phyloP scores from a whole-genome alignment of 2,797 vertebrate species.

The Poeciliopsis turneri region DNA sequence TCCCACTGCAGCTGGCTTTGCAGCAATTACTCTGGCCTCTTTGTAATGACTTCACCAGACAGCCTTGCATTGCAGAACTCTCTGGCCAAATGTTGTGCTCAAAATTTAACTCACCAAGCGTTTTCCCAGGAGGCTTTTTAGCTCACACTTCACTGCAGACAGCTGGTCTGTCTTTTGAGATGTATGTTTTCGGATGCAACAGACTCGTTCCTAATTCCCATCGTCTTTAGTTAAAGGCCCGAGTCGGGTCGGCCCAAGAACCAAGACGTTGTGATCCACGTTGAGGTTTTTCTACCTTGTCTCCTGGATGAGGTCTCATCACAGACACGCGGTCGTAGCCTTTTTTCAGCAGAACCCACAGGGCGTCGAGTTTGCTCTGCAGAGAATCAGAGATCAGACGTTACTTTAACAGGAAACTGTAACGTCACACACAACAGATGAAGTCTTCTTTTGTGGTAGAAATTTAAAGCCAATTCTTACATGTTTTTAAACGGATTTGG shows the following conservation, averaged over 20 bases:
- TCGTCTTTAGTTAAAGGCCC: conserved; percentile 19
- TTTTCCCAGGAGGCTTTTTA: conserved; percentile 60
- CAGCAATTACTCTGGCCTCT: conserved; percentile 49
- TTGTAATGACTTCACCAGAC: conserved; percentile 67
- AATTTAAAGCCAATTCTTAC: not conserved
- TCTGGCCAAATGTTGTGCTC: conserved; percentile 43
- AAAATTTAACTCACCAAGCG: conserved; percentile 54
- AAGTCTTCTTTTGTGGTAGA: not conserved
- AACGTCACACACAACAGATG: not conserved
- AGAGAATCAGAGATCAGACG: conserved; percentile 34
- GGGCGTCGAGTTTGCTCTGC: conserved; percentile 93
- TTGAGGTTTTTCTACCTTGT: conserved; percentile 87
- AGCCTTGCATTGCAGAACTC: conserved; percentile 47
- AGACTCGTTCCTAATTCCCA: conserved; percentile 16
- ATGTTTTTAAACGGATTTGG: conserved; percentile 37
- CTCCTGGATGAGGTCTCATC: conserved; percentile 96
- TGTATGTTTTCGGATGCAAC: conserved; percentile 30
- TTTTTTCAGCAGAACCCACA: conserved; percentile 93
- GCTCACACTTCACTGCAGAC: conserved; percentile 63
- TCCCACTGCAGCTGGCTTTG: conserved; percentile 47
- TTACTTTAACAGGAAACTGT: not conserved
- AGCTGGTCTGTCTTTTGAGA: conserved; percentile 57
- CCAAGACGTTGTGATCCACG: not conserved
- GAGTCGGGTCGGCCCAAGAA: conserved; percentile 16
- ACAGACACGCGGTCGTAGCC: conserved; percentile 96